Evolutionary conservation across 2,113 vertebrate species (phyloP).

Genomic region (Athene noctua): DNA sequence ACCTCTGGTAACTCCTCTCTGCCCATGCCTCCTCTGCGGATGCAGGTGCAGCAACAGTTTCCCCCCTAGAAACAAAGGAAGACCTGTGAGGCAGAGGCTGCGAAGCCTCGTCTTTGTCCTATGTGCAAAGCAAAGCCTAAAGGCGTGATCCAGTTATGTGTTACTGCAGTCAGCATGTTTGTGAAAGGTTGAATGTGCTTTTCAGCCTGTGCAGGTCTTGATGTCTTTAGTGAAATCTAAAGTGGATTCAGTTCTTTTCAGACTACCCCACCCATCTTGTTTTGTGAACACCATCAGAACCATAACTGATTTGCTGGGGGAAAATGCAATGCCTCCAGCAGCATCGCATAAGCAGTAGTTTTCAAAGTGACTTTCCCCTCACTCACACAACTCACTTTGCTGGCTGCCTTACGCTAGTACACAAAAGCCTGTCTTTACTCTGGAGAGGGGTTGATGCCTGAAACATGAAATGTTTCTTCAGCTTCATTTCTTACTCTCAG

Average conservation of each 20-base stretch:
- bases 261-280: not conserved
- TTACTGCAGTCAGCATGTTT: not conserved
- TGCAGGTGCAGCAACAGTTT: not conserved
- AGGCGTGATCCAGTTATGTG: rapidly evolving
- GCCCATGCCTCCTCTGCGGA: not conserved
- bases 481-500: not conserved
- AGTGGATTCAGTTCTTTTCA: not conserved
- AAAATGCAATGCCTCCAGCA: not conserved
- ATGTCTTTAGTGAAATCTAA: not conserved
- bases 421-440: not conserved
- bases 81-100: not conserved
- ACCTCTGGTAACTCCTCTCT: not conserved
- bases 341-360: not conserved
- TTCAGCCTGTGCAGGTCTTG: not conserved
- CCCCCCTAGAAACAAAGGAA: not conserved
- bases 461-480: not conserved
- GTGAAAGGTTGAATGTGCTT: not conserved
- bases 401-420: not conserved
- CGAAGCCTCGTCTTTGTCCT: not conserved
- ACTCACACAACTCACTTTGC: not conserved
- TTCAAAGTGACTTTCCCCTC: not conserved
- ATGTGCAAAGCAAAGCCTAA: rapidly evolving
- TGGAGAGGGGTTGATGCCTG: not conserved
- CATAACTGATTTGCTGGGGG: not conserved
- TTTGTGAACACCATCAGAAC: not conserved